These are phyloP conservation scores for Montipora capricornis DNA, from an alignment of 64 coral and sea anemone genomes.

Conservation along the genomic window DNA sequence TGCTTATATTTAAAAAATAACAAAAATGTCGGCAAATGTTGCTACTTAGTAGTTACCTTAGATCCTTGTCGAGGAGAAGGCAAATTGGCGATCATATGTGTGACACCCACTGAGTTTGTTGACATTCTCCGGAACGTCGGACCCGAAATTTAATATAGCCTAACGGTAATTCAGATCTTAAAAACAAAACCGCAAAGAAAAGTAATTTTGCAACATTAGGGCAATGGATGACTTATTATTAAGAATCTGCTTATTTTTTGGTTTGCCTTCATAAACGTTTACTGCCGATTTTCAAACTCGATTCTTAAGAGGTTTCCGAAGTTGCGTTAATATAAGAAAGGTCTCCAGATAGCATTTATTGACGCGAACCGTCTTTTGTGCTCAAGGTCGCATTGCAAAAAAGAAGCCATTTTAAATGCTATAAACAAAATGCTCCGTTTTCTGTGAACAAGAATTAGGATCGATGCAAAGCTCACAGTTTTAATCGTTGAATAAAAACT, in stretches of 20 bases:
- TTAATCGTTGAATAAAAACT: too few species aligned
- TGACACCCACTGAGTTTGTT: neutral
- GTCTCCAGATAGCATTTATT: too few species aligned
- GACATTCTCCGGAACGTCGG: neutral
- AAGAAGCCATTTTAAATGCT: conserved; percentile 11
- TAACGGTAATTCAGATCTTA: too few species aligned
- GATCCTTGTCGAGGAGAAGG: neutral
- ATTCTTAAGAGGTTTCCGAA: too few species aligned
- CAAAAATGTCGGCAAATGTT: conserved; percentile 15
- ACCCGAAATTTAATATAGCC: conserved; percentile 49
- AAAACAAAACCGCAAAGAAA: conserved; percentile 60
- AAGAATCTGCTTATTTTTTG: neutral
- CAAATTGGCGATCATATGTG: neutral
- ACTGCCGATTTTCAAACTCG: too few species aligned
- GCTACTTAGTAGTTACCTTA: neutral
- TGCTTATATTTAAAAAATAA: conserved; percentile 28
- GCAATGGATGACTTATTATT: neutral
- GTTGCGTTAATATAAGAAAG: too few species aligned
- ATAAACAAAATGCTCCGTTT: too few species aligned
- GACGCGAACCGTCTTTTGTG: neutral
- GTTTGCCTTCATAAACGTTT: too few species aligned
- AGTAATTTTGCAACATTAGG: conserved; percentile 54
- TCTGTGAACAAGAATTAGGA: neutral
- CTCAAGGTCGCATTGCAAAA: conserved; percentile 21
- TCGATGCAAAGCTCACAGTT: neutral